A percentile compares a stretch with the other conserved stretches of the same genome.
These are phyloP conservation scores for Opisthocomus hoazin DNA, from an alignment of 2,113 vertebrate genomes.

Conservation along the genomic window DNA sequence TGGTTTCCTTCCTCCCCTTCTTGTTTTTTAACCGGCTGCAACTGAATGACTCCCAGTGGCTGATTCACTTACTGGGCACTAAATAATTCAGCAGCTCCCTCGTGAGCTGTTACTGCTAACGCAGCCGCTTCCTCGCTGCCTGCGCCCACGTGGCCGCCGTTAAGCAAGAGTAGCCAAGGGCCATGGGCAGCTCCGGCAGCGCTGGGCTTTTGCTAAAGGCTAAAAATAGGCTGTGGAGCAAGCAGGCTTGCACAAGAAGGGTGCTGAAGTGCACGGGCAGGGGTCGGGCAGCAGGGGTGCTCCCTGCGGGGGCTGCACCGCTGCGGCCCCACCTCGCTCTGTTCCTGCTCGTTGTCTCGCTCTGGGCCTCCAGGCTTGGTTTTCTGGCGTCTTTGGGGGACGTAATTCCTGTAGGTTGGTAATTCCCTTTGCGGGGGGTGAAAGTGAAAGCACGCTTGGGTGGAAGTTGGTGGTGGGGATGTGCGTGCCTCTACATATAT, in stretches of 20 bases:
- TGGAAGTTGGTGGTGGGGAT: not conserved
- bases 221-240: constrained; percentile 27
- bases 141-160: not conserved
- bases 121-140: not conserved
- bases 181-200: not conserved
- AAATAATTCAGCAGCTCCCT: constrained; percentile 55
- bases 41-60: constrained; percentile 44
- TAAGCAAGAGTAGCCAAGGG: not conserved
- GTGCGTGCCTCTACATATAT: rapidly evolving
- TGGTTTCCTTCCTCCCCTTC: constrained; percentile 47
- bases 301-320: rapidly evolving
- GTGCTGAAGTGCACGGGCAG: not conserved
- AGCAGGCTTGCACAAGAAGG: not conserved
- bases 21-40: constrained; percentile 7
- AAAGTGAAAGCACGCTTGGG: not conserved
- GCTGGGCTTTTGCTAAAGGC: not conserved
- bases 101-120: not conserved
- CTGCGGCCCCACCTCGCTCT: rapidly evolving
- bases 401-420: not conserved
- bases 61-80: constrained; percentile 48
- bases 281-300: not conserved
- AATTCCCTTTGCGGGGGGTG: not conserved
- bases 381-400: not conserved
- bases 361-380: not conserved
- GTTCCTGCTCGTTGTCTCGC: rapidly evolving